Evolutionary conservation across 2,797 vertebrate genomes (phyloP).

Genomic region (Sebastes nivosus): DNA sequence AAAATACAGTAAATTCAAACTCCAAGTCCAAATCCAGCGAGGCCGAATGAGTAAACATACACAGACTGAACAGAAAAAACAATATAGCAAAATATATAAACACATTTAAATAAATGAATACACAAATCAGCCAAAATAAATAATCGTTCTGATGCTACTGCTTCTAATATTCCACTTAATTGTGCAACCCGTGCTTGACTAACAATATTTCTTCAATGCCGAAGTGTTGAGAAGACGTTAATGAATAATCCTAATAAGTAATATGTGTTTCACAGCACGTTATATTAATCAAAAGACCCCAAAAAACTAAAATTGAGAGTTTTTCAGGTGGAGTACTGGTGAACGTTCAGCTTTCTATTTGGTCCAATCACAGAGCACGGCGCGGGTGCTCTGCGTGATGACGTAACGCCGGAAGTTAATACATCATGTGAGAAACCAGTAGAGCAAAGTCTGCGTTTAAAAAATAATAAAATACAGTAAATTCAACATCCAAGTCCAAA

Average conservation of each 20-base stretch:
- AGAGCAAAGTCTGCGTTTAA: background rate
- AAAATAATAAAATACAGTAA: too few species aligned
- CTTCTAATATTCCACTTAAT: background rate
- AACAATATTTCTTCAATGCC: background rate
- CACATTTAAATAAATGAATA: background rate
- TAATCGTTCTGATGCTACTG: background rate
- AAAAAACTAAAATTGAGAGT: too few species aligned
- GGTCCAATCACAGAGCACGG: conserved; percentile 19
- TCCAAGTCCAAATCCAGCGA: background rate
- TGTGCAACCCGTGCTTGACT: background rate
- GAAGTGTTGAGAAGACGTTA: too few species aligned
- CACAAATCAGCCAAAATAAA: background rate
- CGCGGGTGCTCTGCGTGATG: background rate
- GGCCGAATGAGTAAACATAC: too few species aligned
- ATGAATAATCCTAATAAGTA: too few species aligned
- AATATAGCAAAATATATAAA: background rate
- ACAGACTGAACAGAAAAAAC: too few species aligned
- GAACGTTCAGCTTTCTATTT: too few species aligned
- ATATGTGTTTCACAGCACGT: too few species aligned
- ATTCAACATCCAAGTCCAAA: too few species aligned
- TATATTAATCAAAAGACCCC: too few species aligned
- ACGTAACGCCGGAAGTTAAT: background rate
- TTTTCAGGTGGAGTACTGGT: too few species aligned
- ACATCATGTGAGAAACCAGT: background rate
- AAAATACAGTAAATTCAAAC: too few species aligned